A percentile compares a stretch with the other conserved stretches of the same genome.
Evolutionary conservation across 2,797 vertebrate genomes (phyloP).

Genomic region (Malurus splendens): DNA sequence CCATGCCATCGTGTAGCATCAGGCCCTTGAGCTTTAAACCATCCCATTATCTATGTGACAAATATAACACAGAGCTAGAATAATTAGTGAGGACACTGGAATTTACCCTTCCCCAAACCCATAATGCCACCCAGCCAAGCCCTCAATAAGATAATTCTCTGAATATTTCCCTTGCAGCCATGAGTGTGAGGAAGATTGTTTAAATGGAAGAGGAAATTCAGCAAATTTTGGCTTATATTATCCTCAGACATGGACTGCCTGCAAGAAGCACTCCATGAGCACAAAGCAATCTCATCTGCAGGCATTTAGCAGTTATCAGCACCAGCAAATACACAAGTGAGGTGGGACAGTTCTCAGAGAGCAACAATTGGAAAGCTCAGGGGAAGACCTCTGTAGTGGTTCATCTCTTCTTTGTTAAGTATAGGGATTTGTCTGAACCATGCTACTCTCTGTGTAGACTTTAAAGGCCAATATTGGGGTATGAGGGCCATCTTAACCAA

Average conservation of each 20-base stretch:
- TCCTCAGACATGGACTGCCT: neutral
- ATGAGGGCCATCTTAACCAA: neutral
- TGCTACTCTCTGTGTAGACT: neutral
- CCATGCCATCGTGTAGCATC: accelerated
- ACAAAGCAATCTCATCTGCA: neutral
- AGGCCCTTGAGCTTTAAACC: neutral
- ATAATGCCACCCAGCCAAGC: neutral
- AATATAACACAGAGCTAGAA: neutral
- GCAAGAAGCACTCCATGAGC: neutral
- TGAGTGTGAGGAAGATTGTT: neutral
- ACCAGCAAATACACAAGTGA: neutral
- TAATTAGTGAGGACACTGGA: neutral
- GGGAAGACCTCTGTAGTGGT: neutral
- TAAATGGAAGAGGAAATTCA: neutral
- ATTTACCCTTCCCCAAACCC: neutral
- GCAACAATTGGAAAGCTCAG: neutral
- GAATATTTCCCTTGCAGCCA: neutral
- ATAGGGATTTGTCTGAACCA: neutral
- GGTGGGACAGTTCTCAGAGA: neutral
- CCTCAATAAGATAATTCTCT: neutral
- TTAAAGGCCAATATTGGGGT: neutral
- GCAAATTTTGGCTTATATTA: neutral
- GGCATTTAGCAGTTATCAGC: neutral
- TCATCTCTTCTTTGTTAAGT: neutral
- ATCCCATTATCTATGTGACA: neutral